phyloP scores from a whole-genome alignment of 35 echinoderm and acorn worm species.

The Antedon bifida region DNA sequence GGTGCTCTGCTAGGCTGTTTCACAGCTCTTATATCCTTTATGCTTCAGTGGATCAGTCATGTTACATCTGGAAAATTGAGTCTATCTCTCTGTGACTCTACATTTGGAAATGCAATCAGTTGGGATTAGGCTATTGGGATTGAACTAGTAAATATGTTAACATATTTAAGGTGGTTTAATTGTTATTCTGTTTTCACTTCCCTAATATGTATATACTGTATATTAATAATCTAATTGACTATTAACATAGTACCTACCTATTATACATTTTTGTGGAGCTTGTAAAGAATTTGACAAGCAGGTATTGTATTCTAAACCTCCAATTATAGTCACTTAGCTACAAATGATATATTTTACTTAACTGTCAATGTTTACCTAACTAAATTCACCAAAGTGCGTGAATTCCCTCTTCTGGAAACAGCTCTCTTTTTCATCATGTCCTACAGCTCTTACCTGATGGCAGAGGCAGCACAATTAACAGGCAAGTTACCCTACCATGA shows the following conservation, averaged over 20 bases:
- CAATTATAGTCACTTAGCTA: too few relatives aligned
- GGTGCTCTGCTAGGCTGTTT: slow-evolving; percentile 76
- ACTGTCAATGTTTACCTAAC: slow-evolving; percentile 44
- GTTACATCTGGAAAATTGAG: too few relatives aligned
- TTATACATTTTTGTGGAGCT: too few relatives aligned
- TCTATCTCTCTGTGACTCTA: too few relatives aligned
- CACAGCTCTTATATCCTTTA: slow-evolving; percentile 94
- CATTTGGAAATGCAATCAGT: neutral
- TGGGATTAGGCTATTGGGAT: neutral
- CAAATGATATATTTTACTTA: slow-evolving; percentile 43
- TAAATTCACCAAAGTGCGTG: slow-evolving; percentile 85
- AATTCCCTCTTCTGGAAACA: slow-evolving; percentile 81
- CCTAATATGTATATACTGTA: too few relatives aligned
- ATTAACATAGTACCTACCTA: too few relatives aligned
- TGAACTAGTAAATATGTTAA: too few relatives aligned
- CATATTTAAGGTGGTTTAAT: too few relatives aligned
- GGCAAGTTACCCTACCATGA: slow-evolving; percentile 19
- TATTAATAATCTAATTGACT: too few relatives aligned
- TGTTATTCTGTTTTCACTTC: too few relatives aligned
- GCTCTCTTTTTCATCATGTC: slow-evolving; percentile 89
- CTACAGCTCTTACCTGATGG: slow-evolving; percentile 78
- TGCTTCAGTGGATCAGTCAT: neutral
- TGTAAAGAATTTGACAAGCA: too few relatives aligned
- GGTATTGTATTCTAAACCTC: too few relatives aligned
- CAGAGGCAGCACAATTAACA: slow-evolving; percentile 74